Conservation (phyloP, 2,113 vertebrate genomes). For the Eulemur macaco region DNA sequence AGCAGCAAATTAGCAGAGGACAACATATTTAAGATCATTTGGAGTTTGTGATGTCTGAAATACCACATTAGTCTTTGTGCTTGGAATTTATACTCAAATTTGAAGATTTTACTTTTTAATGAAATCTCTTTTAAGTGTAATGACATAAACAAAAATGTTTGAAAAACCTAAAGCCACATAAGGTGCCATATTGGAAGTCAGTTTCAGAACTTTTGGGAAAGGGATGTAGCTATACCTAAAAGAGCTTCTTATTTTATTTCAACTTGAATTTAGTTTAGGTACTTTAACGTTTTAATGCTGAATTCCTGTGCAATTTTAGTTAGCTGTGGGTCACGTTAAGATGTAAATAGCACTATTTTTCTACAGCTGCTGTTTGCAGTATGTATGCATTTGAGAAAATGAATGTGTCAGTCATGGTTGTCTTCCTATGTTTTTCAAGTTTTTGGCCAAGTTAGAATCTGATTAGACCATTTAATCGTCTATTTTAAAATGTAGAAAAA, state of each 20-base stretch:
- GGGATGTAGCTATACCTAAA: not conserved
- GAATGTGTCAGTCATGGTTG: constrained; percentile 62
- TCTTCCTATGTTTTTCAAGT: constrained; percentile 64
- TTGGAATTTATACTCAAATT: not conserved
- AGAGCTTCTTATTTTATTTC: constrained; percentile 36
- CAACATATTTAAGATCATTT: constrained; percentile 45
- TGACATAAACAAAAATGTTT: constrained; percentile 10
- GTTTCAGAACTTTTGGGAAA: constrained; percentile 41
- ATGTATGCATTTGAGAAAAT: constrained; percentile 33
- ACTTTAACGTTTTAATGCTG: not conserved
- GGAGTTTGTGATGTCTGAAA: constrained; percentile 54
- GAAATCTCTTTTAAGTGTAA: constrained; percentile 12
- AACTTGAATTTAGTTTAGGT: not conserved
- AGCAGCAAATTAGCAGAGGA: constrained; percentile 50
- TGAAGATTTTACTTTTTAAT: constrained; percentile 54
- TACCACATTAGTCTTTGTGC: not conserved
- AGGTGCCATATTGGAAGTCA: not conserved
- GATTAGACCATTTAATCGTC: constrained; percentile 67
- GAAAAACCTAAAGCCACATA: not conserved
- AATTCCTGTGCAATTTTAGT: not conserved
- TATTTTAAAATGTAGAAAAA: constrained; percentile 59
- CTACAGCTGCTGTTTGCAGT: constrained; percentile 12
- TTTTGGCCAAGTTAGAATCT: constrained; percentile 56
- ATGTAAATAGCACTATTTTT: not conserved
- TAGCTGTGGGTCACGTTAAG: not conserved